phyloP scores from a whole-genome alignment of 2,888 invertebrate genomes.

The Dasypolia templi region DNA sequence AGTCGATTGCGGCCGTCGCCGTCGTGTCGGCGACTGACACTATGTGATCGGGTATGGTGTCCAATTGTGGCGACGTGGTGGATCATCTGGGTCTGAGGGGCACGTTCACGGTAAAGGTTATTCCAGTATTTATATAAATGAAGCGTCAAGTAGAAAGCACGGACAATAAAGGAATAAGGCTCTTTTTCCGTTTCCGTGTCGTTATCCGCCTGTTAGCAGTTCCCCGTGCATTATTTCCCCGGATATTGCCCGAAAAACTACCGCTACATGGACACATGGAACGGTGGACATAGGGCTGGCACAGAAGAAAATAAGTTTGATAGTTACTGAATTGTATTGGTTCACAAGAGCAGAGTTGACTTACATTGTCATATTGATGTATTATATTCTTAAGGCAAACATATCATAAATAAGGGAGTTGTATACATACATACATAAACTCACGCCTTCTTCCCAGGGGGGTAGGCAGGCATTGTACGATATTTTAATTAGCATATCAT shows the following conservation, averaged over 20 bases:
- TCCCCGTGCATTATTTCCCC: constrained; percentile 19
- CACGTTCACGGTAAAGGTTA: background rate
- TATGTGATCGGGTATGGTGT: too few relatives aligned
- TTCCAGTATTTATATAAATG: background rate
- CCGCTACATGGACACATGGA: constrained; percentile 18
- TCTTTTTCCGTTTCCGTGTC: constrained; percentile 40
- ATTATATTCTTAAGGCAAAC: too few relatives aligned
- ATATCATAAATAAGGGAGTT: too few relatives aligned
- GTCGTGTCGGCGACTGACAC: too few relatives aligned
- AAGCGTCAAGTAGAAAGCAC: background rate
- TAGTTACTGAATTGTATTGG: background rate
- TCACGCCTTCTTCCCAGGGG: too few relatives aligned
- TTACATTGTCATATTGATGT: background rate
- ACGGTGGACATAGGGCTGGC: constrained; percentile 8
- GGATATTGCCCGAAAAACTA: constrained; percentile 45
- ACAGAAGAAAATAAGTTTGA: background rate
- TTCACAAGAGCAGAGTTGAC: background rate
- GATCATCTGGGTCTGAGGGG: too few relatives aligned
- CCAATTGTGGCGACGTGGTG: too few relatives aligned
- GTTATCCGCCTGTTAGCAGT: constrained; percentile 30
- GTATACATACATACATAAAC: too few relatives aligned
- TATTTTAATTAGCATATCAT: too few relatives aligned
- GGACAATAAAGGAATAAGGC: constrained; percentile 18
- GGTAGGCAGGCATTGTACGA: too few relatives aligned
- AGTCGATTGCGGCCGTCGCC: too few relatives aligned